Base-by-base conservation (phyloP, 1,140 invertebrate genomes). In the Musca domestica region DNA sequence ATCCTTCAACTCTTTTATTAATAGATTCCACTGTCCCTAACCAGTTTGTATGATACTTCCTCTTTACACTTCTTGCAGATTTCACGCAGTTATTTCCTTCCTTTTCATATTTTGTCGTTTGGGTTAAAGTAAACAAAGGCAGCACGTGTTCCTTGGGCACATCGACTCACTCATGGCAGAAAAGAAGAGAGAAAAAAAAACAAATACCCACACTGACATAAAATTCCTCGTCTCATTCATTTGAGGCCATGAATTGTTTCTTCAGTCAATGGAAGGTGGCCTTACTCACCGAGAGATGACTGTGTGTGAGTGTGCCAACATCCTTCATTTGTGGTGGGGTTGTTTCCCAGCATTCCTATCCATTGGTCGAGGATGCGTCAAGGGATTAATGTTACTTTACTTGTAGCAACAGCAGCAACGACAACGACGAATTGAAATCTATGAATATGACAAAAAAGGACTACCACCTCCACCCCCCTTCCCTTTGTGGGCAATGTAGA, bases 71-170 rank as follows among this genome's bases (percentile, higher is more conserved):
- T 61, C 41, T 41, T 19, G 41, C 56, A 61, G 27, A 61, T 61
- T 61, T 61, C 27, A 61, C 56, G 56, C 56, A 61, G 56, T 61
- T 34, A 19, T 61, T 61, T 61, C 56, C 56, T 61, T 41, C 20
- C 56, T 34, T 41, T 61, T 61, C 56, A 61, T 61, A 61, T 61
- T 61, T 61, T 34, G 27, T 61, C 56, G 56, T 61, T 61, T 61
- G 56, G 56, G 27, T 61, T 61, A 41, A 34, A 61, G 27, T 61
- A 61, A 61, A 61, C 56, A 61, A 61, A 61, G 34, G 56, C 12
- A 61, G 56, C 56, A 61, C 56, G 56, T 61, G 56, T 19, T 61
- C 27, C 34, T 41, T 34, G n/a, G 9, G 12, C 19, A 56, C 23
- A 61, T 61, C 19, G 27, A 19, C 17, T 61, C 27, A 34, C 20